A percentile compares a stretch with the other conserved stretches of the same genome.
phyloP scores from a whole-genome alignment of 2,888 invertebrate species.

The Scaptomyza parva region DNA sequence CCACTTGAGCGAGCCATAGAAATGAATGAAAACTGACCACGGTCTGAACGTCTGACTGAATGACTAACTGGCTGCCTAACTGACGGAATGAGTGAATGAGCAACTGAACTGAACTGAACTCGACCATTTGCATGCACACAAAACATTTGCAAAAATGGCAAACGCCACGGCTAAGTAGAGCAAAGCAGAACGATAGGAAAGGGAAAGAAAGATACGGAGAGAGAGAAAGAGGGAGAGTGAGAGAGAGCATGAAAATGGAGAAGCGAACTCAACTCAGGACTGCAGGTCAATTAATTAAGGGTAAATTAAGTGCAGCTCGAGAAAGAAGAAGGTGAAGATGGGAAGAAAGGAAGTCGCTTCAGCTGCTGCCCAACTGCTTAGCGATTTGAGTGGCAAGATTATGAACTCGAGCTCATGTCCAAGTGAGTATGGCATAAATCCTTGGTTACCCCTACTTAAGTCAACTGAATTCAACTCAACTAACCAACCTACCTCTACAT shows the following conservation, averaged over 20 bases:
- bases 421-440: constrained; percentile 58
- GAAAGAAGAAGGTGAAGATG: constrained; percentile 3
- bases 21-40: constrained; percentile 73
- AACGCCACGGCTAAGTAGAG: constrained; percentile 50
- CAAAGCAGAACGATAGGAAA: constrained; percentile 22
- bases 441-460: constrained; percentile 30
- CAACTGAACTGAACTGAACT: constrained; percentile 20
- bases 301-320: constrained; percentile 74
- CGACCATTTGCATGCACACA: constrained; percentile 72
- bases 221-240: neutral
- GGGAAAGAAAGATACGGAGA: neutral
- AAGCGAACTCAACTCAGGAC: constrained; percentile 58
- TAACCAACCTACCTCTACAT: neutral
- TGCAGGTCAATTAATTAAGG: constrained; percentile 79
- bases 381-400: constrained; percentile 75
- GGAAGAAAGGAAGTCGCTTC: constrained; percentile 25
- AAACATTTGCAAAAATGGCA: constrained; percentile 72
- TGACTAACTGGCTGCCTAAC: constrained; percentile 27
- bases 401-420: constrained; percentile 55
- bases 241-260: constrained; percentile 1
- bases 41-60: constrained; percentile 33
- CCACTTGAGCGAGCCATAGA: constrained; percentile 65
- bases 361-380: constrained; percentile 58
- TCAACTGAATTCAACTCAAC: neutral
- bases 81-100: constrained; percentile 45